Evolutionary conservation across 2,888 invertebrate species (phyloP).

Genomic region (Thalpophila matura): DNA sequence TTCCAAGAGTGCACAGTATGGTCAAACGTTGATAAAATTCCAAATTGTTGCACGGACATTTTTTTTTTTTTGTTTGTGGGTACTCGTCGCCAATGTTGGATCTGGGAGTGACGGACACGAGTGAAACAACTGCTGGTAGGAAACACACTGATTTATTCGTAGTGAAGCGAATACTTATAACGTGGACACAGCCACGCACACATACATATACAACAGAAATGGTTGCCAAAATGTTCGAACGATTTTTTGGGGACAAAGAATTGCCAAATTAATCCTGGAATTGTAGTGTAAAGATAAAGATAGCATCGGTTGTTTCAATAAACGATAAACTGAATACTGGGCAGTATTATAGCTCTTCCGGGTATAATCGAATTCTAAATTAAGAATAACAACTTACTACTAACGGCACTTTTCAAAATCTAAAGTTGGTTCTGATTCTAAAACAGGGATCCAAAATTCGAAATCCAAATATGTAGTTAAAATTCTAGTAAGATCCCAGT

Average conservation of each 20-base stretch:
- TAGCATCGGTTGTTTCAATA: constrained; percentile 21
- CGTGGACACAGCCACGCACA: too few relatives aligned
- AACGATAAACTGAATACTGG: background rate
- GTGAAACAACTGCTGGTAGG: too few relatives aligned
- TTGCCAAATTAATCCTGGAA: constrained; percentile 16
- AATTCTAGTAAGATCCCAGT: constrained; percentile 6
- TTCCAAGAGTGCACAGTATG: too few relatives aligned
- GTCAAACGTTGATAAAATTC: too few relatives aligned
- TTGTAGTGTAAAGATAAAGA: constrained; percentile 9
- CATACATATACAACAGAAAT: too few relatives aligned
- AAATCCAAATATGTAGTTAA: constrained; percentile 19
- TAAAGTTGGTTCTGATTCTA: background rate
- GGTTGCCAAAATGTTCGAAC: constrained; percentile 25
- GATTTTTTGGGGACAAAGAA: constrained; percentile 7
- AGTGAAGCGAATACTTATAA: too few relatives aligned
- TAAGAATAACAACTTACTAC: background rate
- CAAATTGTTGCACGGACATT: too few relatives aligned
- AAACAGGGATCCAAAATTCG: background rate
- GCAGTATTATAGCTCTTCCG: background rate
- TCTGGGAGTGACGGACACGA: too few relatives aligned
- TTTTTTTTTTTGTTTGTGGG: too few relatives aligned
- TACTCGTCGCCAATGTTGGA: too few relatives aligned
- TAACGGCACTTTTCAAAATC: background rate
- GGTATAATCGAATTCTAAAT: background rate
- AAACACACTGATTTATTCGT: too few relatives aligned